Evolutionary conservation across 2,888 invertebrate genomes (phyloP), one percentile per base, ranked within the genome.

Genomic region (Rhorus exstirpatorius): DNA sequence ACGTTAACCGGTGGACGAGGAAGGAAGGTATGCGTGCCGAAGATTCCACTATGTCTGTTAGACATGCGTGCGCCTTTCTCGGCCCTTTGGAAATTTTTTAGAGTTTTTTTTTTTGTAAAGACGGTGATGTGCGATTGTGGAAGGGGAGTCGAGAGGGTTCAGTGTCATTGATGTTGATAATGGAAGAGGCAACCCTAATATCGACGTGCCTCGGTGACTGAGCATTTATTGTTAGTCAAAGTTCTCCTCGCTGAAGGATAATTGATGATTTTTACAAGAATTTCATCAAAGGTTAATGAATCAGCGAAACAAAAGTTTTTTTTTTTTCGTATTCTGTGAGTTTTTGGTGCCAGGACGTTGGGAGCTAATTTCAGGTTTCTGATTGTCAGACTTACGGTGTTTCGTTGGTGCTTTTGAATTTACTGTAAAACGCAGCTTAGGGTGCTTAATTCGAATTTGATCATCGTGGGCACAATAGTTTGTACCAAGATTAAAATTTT

Each of bases 11-110:
- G 24, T n/a, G 49, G 41, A 38, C 31, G 17, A 19, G 14, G 55
- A 49, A 31, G 51, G n/a, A 10, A 63, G 53, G 49, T 41, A 65
- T 78, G 82, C 79, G 82, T 82, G 82, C 70, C 65, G 70, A 12
- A 58, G 58, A 70, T 70, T 79, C 65, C 75, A 38, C 58, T 51
- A 53, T 82, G 78, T 72, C 74, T 53, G 70, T 70, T 65, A 51
- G 70, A 79, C 78, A 70, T 61, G 78, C 82, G 82, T 75, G 82
- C 58, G 61, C 31, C 19, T 44, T 51, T 35, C 3, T 38, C 60
- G 49, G 55, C 71, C 72, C 67, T 72, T 19, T 21, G 55, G 24
- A 24, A 41, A 17, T 65, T 46, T 60, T 67, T 61, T 19, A 0
- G 1, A 7, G 0, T 46, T 70, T 53, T 46, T 24, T 70, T 41